A percentile compares a stretch with the other conserved stretches of the same genome.
Conservation (phyloP, 2,888 invertebrate species). For the Scaptomyza cyrtandrae region DNA sequence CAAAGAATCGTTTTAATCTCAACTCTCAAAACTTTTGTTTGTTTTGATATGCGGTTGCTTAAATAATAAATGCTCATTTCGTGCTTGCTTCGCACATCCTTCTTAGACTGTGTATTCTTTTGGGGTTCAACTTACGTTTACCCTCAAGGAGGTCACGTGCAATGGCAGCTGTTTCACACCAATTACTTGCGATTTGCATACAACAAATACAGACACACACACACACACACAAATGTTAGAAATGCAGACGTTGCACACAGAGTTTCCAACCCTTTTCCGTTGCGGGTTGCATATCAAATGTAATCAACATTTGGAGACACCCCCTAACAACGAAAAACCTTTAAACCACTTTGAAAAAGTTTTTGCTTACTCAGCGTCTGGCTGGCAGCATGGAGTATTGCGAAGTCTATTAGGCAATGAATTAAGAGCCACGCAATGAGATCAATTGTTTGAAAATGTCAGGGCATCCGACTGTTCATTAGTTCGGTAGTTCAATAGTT, state of each 20-base stretch:
- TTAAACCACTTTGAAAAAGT: slow-evolving; percentile 39
- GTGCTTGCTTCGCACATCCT: slow-evolving; percentile 31
- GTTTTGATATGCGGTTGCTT: slow-evolving; percentile 50
- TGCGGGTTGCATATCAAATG: slow-evolving; percentile 70
- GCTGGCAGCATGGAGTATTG: not conserved
- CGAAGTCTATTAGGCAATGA: slow-evolving; percentile 74
- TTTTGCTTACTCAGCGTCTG: slow-evolving; percentile 30
- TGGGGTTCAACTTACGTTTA: slow-evolving; percentile 12
- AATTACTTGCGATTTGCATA: slow-evolving; percentile 78
- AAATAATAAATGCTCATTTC: slow-evolving; percentile 74
- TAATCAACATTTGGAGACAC: slow-evolving; percentile 69
- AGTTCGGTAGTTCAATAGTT: slow-evolving; percentile 2
- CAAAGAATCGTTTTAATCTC: not conserved
- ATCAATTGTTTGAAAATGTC: slow-evolving; percentile 76
- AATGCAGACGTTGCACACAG: slow-evolving; percentile 37
- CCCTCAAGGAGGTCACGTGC: slow-evolving; percentile 64
- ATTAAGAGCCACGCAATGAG: slow-evolving; percentile 77
- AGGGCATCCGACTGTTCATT: slow-evolving; percentile 15
- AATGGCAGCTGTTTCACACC: slow-evolving; percentile 75
- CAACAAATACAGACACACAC: slow-evolving; percentile 48
- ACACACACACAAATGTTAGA: slow-evolving; percentile 70
- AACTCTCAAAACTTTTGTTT: not conserved
- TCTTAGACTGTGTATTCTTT: slow-evolving; percentile 18
- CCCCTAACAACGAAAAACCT: slow-evolving; percentile 10
- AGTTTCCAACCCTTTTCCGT: not conserved